Evolutionary conservation across 2,113 vertebrate genomes (phyloP), one percentile per base, ranked within the genome.

Genomic region (Raja brachyura): DNA sequence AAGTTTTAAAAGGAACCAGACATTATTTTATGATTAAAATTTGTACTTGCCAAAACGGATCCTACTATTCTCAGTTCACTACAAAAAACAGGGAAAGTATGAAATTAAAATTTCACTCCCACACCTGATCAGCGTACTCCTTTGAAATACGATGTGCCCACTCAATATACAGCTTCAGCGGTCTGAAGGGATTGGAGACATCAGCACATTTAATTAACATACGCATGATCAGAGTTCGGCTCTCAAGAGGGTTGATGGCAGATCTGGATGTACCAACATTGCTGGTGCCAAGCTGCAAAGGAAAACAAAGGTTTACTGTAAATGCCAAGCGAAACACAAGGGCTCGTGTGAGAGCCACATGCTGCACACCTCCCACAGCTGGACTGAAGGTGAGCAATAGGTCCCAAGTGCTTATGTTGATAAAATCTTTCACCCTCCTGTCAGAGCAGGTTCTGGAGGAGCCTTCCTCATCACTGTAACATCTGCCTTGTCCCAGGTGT

Each of bases 161-260:
- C 94, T 99, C 98, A 25, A 99, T 97, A 7, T 98, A 99, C 93
- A 98, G 97, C 77, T 98, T 96, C 93, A 96, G 95, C 5, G 98
- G 97, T 73, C 98, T 96, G 96, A 98, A 99, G 0, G 99, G 98
- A 56, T 99, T 99, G 94, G 98, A 99, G 95, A 99, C 97, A 81
- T 99, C 99, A 0, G 98, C 98, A 93, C 99, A 99, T 95, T 99
- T 99, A 70, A 99, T 99, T 94, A 99, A 95, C 98, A 99, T 99
- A 78, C 99, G 97, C 81, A 98, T 99, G 94, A 99, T 97, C 14
- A 99, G 97, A 93, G 97, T 97, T 0, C 98, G 97, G 94, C 98
- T 99, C 95, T 99, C 98, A 0, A 98, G 97, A 31, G 97, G 96
- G 0, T 96, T 97, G 94, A 99, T 96, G 94, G 98, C 95, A 70